Evolutionary conservation across 1,140 invertebrate genomes (phyloP), one percentile per base, ranked within the genome.

Genomic region (Leptopilina boulardi): DNA sequence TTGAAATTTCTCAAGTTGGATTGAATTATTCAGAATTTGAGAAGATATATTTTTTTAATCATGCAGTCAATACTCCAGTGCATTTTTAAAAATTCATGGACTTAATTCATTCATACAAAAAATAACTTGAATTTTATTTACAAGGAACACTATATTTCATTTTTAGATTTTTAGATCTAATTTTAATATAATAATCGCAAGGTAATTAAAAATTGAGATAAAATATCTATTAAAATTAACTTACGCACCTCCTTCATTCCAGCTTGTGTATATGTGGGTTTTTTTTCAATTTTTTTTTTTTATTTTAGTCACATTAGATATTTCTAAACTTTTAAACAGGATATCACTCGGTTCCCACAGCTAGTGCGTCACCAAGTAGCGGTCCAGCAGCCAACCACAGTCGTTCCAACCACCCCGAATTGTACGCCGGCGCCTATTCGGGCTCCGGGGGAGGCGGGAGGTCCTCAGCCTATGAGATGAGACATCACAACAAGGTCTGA

Each of bases 381-480:
- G 91, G 91, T 79, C 89, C 93, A 86, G 91, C 93, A 89, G 89
- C 87, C 89, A 91, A 87, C 86, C 91, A 91, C 90, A 89, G 90
- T 87, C 90, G 92, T 79, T 89, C 91, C 85, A 93, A 92, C 83
- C 92, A 93, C 84, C 92, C 92, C 79, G 93, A 93, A 83, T 84
- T 92, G 76, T 94, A 94, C 87, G 93, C 94, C 80, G 93, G 93
- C 81, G 93, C 94, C 81, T 94, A 94, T 87, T 88, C 92, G 86
- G 92, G 93, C 79, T 84, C 87, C 91, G 92, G 86, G 85, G 91
- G 87, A 90, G 90, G 82, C 86, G 91, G 87, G 88, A 91, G 87
- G 89, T 89, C 89, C 87, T 82, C 92, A 90, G 87, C 90, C 85
- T 91, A 92, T 89, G 90, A 92, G 87, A 91, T 92, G 91, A 90